Percentiles rank a stretch among this genome's conserved stretches.
Evolutionary conservation across 2,113 vertebrate species (phyloP).

Genomic region (Rhea americana): DNA sequence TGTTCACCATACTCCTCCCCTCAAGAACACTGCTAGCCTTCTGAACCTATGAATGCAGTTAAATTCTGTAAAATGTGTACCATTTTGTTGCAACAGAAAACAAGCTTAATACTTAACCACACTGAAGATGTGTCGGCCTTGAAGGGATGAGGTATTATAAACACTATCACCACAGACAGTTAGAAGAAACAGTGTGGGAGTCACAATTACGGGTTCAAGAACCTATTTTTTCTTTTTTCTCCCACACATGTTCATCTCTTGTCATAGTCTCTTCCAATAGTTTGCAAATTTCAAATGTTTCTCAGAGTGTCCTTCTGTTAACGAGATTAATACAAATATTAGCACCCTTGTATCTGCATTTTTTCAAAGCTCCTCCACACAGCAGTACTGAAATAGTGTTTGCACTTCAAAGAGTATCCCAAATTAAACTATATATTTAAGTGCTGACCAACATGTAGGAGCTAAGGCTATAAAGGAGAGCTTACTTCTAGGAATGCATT

Average conservation of each 20-base stretch:
- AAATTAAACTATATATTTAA: not conserved
- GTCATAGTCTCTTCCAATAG: constrained; percentile 64
- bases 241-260: constrained; percentile 69
- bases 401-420: not conserved
- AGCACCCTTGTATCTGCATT: not conserved
- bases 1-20: not conserved
- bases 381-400: not conserved
- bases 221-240: constrained; percentile 72
- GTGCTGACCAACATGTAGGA: not conserved
- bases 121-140: constrained; percentile 32
- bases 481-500: not conserved
- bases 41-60: not conserved
- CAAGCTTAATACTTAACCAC: constrained; percentile 15
- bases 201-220: constrained; percentile 78
- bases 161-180: constrained; percentile 66
- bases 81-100: constrained; percentile 41
- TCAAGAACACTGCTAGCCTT: not conserved
- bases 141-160: constrained; percentile 62
- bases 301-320: constrained; percentile 46
- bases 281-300: constrained; percentile 66
- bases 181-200: constrained; percentile 77
- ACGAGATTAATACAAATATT: not conserved
- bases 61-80: not conserved
- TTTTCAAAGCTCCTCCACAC: not conserved
- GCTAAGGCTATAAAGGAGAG: not conserved